phyloP scores from a whole-genome alignment of 2,888 invertebrate genomes.

The Calameuta filiformis region DNA sequence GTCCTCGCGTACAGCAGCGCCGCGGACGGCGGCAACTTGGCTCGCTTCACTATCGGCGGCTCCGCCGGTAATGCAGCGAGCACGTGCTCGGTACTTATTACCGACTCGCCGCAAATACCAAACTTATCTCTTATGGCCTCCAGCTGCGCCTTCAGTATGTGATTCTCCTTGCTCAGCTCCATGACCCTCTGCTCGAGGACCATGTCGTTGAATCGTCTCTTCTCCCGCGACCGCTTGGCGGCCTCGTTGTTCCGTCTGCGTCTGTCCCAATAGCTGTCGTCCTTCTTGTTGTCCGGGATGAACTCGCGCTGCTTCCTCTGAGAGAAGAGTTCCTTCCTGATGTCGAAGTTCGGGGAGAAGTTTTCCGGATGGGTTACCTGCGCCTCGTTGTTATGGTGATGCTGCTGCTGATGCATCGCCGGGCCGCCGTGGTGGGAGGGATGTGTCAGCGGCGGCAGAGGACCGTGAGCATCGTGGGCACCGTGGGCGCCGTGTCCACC shows the following conservation, averaged over 20 bases:
- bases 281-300: conserved; percentile 96
- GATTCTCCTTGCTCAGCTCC: conserved; percentile 95
- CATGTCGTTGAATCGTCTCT: conserved; percentile 96
- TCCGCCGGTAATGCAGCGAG: conserved; percentile 87
- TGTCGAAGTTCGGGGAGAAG: conserved; percentile 59
- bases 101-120: conserved; percentile 87
- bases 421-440: conserved; percentile 52
- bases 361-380: conserved; percentile 57
- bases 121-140: conserved; percentile 94
- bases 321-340: conserved; percentile 85
- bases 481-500: conserved; percentile 45
- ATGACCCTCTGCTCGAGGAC: conserved; percentile 93
- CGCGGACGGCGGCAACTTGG: conserved; percentile 65
- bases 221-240: conserved; percentile 95
- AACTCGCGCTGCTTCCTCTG: conserved; percentile 95
- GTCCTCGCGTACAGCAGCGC: conserved; percentile 70
- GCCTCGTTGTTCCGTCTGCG: conserved; percentile 97
- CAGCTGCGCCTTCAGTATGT: conserved; percentile 91
- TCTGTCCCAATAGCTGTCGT: conserved; percentile 97
- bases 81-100: conserved; percentile 90
- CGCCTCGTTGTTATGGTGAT: conserved; percentile 58
- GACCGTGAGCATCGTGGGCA: conserved; percentile 46
- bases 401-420: conserved; percentile 23
- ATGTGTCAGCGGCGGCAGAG: conserved; percentile 57
- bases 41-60: conserved; percentile 85